Percentiles rank a stretch among this genome's conserved stretches.
Evolutionary conservation across 2,113 vertebrate species (phyloP).

Genomic region (Capreolus pygargus): DNA sequence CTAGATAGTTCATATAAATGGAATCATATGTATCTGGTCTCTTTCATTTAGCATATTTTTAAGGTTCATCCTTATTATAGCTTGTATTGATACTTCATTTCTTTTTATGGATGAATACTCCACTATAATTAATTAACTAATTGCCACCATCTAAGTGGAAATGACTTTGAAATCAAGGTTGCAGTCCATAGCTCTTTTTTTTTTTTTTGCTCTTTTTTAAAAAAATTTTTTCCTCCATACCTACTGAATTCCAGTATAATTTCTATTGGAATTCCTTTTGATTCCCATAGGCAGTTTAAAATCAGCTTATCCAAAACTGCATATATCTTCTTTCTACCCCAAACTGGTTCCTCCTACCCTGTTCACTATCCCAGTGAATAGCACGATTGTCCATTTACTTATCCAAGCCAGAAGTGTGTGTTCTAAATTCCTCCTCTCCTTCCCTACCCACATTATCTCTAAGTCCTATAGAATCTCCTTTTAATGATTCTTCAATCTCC

Average conservation of each 20-base stretch:
- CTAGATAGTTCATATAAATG: neutral
- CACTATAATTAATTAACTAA: neutral
- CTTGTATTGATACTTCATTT: neutral
- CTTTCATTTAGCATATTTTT: constrained; percentile 26
- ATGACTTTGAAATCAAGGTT: constrained; percentile 28
- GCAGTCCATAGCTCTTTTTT: neutral
- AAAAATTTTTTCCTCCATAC: neutral
- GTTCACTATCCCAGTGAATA: constrained; percentile 18
- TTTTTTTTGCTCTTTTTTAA: neutral
- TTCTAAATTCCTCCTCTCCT: neutral
- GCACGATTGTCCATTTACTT: neutral
- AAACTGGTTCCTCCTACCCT: neutral
- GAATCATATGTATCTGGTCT: neutral
- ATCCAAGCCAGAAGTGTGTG: neutral
- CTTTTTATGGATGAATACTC: constrained; percentile 1
- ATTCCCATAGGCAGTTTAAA: neutral
- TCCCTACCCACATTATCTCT: neutral
- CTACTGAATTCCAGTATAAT: neutral
- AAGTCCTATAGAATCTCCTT: neutral
- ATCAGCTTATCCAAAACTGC: neutral
- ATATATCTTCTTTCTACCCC: neutral
- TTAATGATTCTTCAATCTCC: neutral
- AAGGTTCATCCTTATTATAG: constrained; percentile 2
- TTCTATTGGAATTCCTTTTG: neutral
- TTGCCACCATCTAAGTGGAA: neutral